A percentile compares a stretch with the other conserved stretches of the same genome.
These are phyloP conservation scores for Ceyx melanurus DNA, from an alignment of 2,113 vertebrate species.

Conservation along the genomic window DNA sequence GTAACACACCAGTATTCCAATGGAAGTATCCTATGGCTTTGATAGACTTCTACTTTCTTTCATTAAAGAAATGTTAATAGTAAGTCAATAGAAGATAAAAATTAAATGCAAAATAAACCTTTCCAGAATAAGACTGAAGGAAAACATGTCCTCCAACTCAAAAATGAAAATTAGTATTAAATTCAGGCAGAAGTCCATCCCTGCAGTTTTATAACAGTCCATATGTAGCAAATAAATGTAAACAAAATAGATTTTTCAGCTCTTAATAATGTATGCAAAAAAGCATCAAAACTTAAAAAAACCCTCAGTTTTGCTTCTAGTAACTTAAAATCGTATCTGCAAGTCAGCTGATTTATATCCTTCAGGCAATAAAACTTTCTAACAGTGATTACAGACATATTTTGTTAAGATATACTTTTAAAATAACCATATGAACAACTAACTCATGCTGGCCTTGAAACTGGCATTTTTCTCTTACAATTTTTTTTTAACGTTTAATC, in stretches of 20 bases:
- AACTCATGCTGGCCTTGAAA: background rate
- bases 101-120: background rate
- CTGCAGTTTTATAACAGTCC: background rate
- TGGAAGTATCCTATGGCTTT: background rate
- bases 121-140: background rate
- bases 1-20: background rate
- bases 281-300: background rate
- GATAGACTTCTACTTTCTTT: background rate
- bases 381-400: background rate
- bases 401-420: background rate
- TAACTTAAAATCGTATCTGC: constrained; percentile 17
- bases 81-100: background rate
- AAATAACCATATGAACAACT: background rate
- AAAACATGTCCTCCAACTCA: background rate
- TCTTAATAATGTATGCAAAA: background rate
- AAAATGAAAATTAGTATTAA: background rate
- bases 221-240: constrained; percentile 5
- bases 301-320: background rate
- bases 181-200: background rate
- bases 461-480: background rate
- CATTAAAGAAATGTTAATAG: background rate
- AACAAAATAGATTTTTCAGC: background rate
- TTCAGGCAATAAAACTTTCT: constrained; percentile 17
- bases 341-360: constrained; percentile 35
- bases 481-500: background rate